Base-by-base conservation (phyloP, 2,888 invertebrate species). In the Buathra laborator region DNA sequence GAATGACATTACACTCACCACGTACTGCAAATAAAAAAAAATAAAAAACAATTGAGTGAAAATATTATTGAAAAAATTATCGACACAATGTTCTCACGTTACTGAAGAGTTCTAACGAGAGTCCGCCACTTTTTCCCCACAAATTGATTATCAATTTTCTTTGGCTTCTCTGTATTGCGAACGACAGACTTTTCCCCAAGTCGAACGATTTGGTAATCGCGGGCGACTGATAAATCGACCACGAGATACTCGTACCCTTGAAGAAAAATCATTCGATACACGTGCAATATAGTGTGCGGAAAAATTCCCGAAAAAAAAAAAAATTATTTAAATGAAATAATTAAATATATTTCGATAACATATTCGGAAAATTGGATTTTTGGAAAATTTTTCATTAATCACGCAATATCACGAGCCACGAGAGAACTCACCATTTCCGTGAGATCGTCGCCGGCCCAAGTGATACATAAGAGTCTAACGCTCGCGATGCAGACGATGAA, bases 401-500 rank as follows among this genome's bases (percentile, higher is more conserved):
- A 24, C 3, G 24, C 2, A 24, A 24, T 24, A 24, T 24, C 24
- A 24, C 24, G 24, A 24, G 24, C 2, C 2, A 24, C 24, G 24
- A 19, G 16, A 32, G 24, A 66, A 75, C 87, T 83, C 82, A 91
- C 92, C 83, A 86, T 88, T 68, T 89, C 89, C 37, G 87, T 87
- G 14, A 92, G 87, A 79, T 92, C 89, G 72, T 92, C 89, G 1
- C 91, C 91, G 3, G 91, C 90, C 88, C 90, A 89, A 5, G 89
- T 84, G 43, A 75, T 89, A 7, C 90, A 77, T 24, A 87, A 90
- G 2, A 92, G 80, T 44, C 88, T 88, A 5, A 87, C 59, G 43
- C 87, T 87, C 5, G 89, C 88, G n/a, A 78, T 84, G 19, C 87
- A n/a, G 4, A 88, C 75, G 86, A 90, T 84, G 12, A 87, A 77